Evolutionary conservation across 2,797 vertebrate species (phyloP), one percentile per base, ranked within the genome.

Genomic region (Holocentrus rufus): DNA sequence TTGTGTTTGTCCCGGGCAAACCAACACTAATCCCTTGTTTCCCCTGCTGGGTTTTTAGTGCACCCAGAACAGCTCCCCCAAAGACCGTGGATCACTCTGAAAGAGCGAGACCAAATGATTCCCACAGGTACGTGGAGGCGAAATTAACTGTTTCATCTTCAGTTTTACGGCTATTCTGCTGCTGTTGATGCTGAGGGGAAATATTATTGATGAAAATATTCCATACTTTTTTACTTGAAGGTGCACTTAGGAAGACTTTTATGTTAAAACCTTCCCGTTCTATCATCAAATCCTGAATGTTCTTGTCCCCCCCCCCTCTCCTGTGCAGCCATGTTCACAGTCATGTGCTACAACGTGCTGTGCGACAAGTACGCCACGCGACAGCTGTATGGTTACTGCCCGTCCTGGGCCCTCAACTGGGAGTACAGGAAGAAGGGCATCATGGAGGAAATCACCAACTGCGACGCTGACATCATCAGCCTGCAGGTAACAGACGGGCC

Each of bases 401-500:
- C 98, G 0, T 98, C 98, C 76, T 99, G 98, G 98, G 98, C 97
- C 1, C 95, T 99, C 84, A 98, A 96, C 54, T 99, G 98, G 98
- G 97, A 99, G 92, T 99, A 98, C 81, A 94, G 98, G 62, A 99
- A 98, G 94, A 99, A 99, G 88, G 98, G 98, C 91, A 99, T 99
- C 92, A 98, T 99, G 98, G 97, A 99, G 93, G 98, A 99, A 79
- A 99, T 99, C 46, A 95, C 96, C 85, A 95, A 93, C 94, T 98
- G 97, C 69, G 97, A 99, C 50, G 97, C 97, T 34, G 98, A 99
- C 91, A 97, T 99, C 92, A 97, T 99, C 89, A 99, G 96, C 88
- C 95, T 99, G 88, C 97, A 99, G 97, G 98, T 98, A 90, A 87
- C 52, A 25, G 53, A 77, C 39, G 0, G 0, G 5, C 42, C 20